These are phyloP conservation scores for Calameuta idolon DNA, from an alignment of 2,888 invertebrate species.

Conservation along the genomic window DNA sequence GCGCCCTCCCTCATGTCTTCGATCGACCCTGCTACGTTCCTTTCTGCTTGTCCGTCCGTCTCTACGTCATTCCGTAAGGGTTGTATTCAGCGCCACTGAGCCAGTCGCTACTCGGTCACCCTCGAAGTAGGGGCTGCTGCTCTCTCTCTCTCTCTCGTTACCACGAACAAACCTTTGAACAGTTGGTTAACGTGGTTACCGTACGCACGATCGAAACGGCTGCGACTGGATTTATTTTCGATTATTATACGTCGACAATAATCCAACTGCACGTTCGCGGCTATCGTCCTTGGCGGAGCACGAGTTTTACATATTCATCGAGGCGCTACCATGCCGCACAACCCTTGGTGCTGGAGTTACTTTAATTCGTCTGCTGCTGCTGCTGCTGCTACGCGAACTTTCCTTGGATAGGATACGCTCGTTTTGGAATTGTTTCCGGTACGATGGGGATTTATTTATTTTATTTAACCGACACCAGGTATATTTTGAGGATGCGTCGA, in stretches of 20 bases:
- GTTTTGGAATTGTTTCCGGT: neutral
- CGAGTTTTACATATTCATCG: neutral
- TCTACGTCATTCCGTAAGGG: slow-evolving; percentile 19
- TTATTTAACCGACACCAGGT: neutral
- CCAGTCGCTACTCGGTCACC: slow-evolving; percentile 55
- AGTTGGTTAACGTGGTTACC: neutral
- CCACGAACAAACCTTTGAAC: neutral
- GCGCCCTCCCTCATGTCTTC: slow-evolving; percentile 59
- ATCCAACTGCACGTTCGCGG: no score
- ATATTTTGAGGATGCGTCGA: neutral
- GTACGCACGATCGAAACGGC: no score
- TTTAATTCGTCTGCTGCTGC: no score
- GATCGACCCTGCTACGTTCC: slow-evolving; percentile 47
- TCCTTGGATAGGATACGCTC: no score
- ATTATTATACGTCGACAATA: no score
- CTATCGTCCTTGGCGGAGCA: neutral
- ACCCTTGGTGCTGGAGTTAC: neutral
- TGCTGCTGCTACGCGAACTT: no score
- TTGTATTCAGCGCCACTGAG: slow-evolving; percentile 11
- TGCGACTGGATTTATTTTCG: no score
- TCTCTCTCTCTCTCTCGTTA: slow-evolving; percentile 4
- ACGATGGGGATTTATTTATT: neutral
- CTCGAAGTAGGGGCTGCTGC: slow-evolving; percentile 45
- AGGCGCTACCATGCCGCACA: neutral
- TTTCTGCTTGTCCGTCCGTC: slow-evolving; percentile 22